Percentiles rank a stretch among this genome's conserved stretches.
These are phyloP conservation scores for Muscicapa comitata DNA, from an alignment of 2,797 vertebrate species.

Conservation along the genomic window DNA sequence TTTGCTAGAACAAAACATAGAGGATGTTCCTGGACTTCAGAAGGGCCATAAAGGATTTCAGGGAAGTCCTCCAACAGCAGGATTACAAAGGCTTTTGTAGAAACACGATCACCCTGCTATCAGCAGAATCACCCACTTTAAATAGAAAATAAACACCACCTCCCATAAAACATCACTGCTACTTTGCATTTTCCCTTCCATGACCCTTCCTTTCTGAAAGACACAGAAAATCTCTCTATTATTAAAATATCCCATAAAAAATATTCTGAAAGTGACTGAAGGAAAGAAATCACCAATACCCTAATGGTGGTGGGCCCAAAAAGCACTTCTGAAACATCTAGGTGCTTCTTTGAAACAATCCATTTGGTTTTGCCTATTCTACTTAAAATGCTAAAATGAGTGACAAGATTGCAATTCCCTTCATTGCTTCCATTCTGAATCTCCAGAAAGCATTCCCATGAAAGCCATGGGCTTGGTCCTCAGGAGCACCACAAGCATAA, in stretches of 20 bases:
- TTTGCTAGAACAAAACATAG: background rate
- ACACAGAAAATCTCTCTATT: background rate
- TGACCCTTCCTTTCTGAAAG: background rate
- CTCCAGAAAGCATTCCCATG: background rate
- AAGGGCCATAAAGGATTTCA: background rate
- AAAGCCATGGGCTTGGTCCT: background rate
- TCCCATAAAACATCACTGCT: background rate
- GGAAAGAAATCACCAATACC: background rate
- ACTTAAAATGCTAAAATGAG: background rate
- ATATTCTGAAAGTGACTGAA: background rate
- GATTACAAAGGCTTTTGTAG: background rate
- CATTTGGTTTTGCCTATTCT: background rate
- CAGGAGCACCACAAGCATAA: background rate
- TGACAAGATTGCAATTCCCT: background rate
- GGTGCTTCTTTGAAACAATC: background rate
- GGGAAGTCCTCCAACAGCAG: background rate
- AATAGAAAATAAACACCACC: background rate
- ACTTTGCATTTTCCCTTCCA: background rate
- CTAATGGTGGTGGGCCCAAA: background rate
- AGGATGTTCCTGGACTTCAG: background rate
- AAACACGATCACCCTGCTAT: background rate
- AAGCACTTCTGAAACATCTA: background rate
- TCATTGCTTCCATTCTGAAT: background rate
- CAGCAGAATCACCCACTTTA: background rate
- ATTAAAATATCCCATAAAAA: background rate